phyloP scores from a whole-genome alignment of 1,140 invertebrate genomes.

The Neuroterus valhalla region DNA sequence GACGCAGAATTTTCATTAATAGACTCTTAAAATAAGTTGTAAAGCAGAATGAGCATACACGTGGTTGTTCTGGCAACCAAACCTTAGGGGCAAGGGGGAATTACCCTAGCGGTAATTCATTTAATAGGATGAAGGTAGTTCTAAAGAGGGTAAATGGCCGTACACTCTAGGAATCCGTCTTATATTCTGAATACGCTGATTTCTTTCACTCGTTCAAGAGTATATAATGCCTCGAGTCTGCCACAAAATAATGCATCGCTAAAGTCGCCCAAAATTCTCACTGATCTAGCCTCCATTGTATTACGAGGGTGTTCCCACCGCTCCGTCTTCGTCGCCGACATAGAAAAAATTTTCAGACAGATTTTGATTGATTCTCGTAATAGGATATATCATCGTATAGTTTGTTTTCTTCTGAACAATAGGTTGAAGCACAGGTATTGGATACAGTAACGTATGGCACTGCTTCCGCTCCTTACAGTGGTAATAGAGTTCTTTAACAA shows the following conservation, averaged over 20 bases:
- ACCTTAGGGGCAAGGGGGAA: no score
- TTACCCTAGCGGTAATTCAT: not conserved
- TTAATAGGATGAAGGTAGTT: not conserved
- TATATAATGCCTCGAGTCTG: constrained; percentile 35
- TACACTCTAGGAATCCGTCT: not conserved
- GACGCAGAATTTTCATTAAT: no score
- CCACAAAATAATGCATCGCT: not conserved
- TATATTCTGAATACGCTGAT: not conserved
- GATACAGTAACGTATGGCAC: no score
- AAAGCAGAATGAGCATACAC: no score
- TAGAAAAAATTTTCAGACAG: not conserved
- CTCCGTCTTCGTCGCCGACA: constrained; percentile 26
- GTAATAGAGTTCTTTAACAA: not conserved
- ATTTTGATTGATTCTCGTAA: not conserved
- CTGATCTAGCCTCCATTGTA: not conserved
- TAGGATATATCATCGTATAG: no score
- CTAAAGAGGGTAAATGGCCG: not conserved
- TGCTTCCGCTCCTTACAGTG: not conserved
- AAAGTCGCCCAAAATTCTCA: constrained; percentile 37
- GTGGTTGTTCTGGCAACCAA: no score
- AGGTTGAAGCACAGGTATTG: no score
- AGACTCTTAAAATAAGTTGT: no score
- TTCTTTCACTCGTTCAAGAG: constrained; percentile 15
- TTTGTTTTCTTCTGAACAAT: no score
- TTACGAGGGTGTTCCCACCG: not conserved